Base-by-base conservation (phyloP, 2,113 vertebrate species). In the Leucosticte australis region DNA sequence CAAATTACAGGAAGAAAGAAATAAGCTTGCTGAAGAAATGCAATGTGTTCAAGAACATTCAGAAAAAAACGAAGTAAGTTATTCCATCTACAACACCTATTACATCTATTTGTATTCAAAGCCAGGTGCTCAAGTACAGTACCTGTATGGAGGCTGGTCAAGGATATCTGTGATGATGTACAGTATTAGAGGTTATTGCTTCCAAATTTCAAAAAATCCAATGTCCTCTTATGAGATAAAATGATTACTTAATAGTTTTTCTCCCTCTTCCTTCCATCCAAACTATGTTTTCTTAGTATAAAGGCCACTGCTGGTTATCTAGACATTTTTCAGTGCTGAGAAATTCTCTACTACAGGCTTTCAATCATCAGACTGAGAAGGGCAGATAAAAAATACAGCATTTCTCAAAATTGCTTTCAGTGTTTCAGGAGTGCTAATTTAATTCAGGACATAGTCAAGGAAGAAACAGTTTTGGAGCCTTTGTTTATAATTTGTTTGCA, bases 41-140 rank as follows among this genome's bases (percentile, higher is more conserved):
- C 90, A 92, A 9, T 33, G 65, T 49, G 35, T 85, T 56, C 77
- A 80, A 35, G 93, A 96, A 53, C 94, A 97, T 78, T 62, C 78
- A 6, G 93, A 98, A 91, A 98, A 64, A n/a, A 87, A 21, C 73
- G 56, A 95, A 74, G 98, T 98, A 67, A 97, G 97, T 96, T 69
- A 65, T 28, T 88, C 37, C 8, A 4, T 68, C 39, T 49, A 15
- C 31, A 22, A 9, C 41, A 41, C 13, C 39, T 41, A 13, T 41
- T 41, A 13, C 11, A 41, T 14, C 41, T 41, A 41, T 41, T 41
- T 56, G 13, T 83, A 39, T 71, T 84, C 28, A 63, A 55, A 52
- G 33, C 21, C 69, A 75, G 50, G 19, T 87, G 42, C 30, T 94
- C 12, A 20, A 69, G 26, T 49, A 30, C 14, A 50, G 10, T 73